Base-by-base conservation (phyloP, 2,113 vertebrate genomes). In the Halichoeres trimaculatus region DNA sequence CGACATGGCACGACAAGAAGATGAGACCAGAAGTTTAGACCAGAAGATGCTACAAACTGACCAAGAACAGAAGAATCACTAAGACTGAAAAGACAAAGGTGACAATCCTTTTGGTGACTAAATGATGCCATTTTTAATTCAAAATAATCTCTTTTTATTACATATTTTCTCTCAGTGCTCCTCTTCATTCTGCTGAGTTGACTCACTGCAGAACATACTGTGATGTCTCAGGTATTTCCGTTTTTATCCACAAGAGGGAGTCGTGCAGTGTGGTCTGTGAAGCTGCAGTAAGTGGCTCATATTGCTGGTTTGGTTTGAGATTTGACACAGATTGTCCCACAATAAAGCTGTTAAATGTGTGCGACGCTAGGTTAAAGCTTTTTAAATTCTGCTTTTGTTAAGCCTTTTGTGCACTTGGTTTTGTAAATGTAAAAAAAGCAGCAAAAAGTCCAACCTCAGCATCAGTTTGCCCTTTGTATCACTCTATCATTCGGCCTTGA, bases 241-340 rank as follows among this genome's bases (percentile, higher is more conserved):
- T 13, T 38, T 59, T 40, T 56, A 23, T 3, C 81, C 86, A 90
- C 40, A 60, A 70, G 90, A 71, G 74, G 77, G 78, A 8, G 81
- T 74, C 77, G 45, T 74, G 34, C 22, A 26, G 51, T 26, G 5
- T 20, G 20, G 20, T 53, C 6, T 57, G 2, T 35, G 12, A 22
- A n/a, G 24, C 19, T 40, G 5, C 10, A 45, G n/a, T 1, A 20
- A 41, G 52, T 24, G 16, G 38, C 61, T 41, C 22, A 40, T 24
- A n/a, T 34, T 40, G 26, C 10, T 24, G 8, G 9, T 36, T 11
- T 6, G 1, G n/a, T 55, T 1, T 63, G 41, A 34, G 13, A 13
- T 50, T 35, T 36, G 2, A 43, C 12, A 35, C 3, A 19, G 22
- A 41, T 19, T 34, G 10, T 11, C 20, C 17, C 16, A 45, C 16